These are phyloP conservation scores for Todus mexicanus DNA, from an alignment of 2,797 vertebrate species.

Conservation along the genomic window DNA sequence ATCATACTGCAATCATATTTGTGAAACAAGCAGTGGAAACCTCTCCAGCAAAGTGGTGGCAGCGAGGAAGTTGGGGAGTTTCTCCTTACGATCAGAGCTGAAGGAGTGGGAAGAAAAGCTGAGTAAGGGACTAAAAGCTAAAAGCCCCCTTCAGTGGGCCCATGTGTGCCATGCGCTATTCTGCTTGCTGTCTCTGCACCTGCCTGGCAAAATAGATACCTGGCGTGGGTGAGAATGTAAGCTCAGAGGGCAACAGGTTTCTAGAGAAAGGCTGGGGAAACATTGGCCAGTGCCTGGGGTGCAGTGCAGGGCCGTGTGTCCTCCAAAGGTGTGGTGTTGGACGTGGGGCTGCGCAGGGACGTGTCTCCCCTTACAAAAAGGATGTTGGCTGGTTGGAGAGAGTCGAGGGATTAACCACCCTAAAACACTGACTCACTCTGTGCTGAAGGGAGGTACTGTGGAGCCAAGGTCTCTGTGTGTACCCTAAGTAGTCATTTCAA, in stretches of 20 bases:
- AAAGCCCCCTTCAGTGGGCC: background rate
- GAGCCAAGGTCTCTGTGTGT: background rate
- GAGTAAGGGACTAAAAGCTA: background rate
- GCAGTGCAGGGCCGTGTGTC: fast-evolving
- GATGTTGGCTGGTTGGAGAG: background rate
- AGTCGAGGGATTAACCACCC: background rate
- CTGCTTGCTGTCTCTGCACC: background rate
- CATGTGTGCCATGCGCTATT: fast-evolving
- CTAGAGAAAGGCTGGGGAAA: background rate
- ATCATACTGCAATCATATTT: background rate
- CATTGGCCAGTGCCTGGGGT: no score
- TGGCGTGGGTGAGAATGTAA: fast-evolving
- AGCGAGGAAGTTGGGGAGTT: background rate
- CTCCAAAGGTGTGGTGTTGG: fast-evolving
- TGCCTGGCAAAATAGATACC: fast-evolving
- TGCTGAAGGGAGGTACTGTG: background rate
- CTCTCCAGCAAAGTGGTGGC: background rate
- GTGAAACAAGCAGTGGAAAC: background rate
- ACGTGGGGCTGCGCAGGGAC: fast-evolving
- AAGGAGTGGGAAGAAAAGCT: background rate
- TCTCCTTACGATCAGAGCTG: background rate
- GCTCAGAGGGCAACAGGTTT: fast-evolving
- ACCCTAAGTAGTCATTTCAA: background rate
- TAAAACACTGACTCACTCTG: background rate
- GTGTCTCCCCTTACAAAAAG: background rate